phyloP scores from a whole-genome alignment of 2,797 vertebrate genomes.

The Liasis olivaceus region DNA sequence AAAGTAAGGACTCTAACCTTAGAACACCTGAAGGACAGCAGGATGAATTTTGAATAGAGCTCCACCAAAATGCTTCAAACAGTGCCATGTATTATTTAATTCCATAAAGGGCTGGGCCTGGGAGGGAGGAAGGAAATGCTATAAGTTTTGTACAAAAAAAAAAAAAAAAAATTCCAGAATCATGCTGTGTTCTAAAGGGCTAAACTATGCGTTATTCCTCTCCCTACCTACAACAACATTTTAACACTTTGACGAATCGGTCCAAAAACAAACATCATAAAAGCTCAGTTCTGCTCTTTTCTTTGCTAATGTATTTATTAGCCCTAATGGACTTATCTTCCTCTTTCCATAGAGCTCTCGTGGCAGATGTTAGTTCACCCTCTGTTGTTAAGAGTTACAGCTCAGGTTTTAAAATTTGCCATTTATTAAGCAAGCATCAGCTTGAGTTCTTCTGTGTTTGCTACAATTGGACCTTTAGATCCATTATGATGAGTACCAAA shows the following conservation, averaged over 20 bases:
- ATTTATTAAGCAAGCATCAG: neutral
- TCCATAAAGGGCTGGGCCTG: constrained; percentile 14
- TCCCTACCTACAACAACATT: neutral
- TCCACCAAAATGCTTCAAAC: constrained; percentile 36
- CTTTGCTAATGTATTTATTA: constrained; percentile 17
- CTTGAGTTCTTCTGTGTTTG: neutral
- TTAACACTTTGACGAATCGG: constrained; percentile 22
- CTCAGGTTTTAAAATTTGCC: constrained; percentile 14
- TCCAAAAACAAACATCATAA: constrained; percentile 48
- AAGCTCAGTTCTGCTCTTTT: constrained; percentile 42
- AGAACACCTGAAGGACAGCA: constrained; percentile 20
- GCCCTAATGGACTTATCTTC: constrained; percentile 7
- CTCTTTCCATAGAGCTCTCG: neutral
- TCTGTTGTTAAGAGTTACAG: constrained; percentile 13
- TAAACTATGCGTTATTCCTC: neutral
- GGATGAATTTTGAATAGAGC: constrained; percentile 44
- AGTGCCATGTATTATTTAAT: constrained; percentile 36
- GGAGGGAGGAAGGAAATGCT: neutral
- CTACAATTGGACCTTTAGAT: neutral
- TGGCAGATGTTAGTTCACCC: neutral
- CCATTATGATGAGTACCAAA: constrained; percentile 2
- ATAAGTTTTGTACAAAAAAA: constrained; percentile 10
- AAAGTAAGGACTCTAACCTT: constrained; percentile 28
- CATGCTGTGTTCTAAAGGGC: constrained; percentile 1
- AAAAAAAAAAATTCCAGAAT: neutral